A percentile compares a stretch with the other conserved stretches of the same genome.
Evolutionary conservation across 53 echinoderm and acorn worm genomes (phyloP).

Genomic region (Pentamera pediparva): DNA sequence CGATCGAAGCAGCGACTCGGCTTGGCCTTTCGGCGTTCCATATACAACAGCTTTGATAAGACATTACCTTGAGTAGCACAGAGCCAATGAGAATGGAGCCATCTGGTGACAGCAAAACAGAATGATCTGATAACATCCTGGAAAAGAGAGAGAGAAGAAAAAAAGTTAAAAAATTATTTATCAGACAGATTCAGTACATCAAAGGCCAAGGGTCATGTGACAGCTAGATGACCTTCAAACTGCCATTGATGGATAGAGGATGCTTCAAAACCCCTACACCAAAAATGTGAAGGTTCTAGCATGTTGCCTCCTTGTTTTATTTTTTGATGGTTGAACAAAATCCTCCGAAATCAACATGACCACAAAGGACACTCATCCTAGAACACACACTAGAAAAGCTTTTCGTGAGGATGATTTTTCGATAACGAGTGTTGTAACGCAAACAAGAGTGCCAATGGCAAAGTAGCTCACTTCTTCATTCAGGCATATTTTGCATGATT

Average conservation of each 20-base stretch:
- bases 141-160: not conserved
- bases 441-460: too few relatives aligned
- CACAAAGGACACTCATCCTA: too few relatives aligned
- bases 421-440: too few relatives aligned
- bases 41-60: too few relatives aligned
- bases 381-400: too few relatives aligned
- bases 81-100: slow-evolving; percentile 90
- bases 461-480: too few relatives aligned
- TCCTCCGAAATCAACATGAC: too few relatives aligned
- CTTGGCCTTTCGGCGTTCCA: too few relatives aligned
- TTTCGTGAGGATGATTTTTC: too few relatives aligned
- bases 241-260: not conserved
- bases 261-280: not conserved
- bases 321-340: too few relatives aligned
- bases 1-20: too few relatives aligned
- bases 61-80: slow-evolving; percentile 75
- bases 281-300: not conserved
- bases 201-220: not conserved
- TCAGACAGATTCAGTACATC: not conserved
- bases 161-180: not conserved
- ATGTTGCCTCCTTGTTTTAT: not conserved
- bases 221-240: not conserved
- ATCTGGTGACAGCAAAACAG: slow-evolving; percentile 79
- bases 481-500: too few relatives aligned
- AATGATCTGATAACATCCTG: slow-evolving; percentile 74